A percentile compares a stretch with the other conserved stretches of the same genome.
Conservation (phyloP, 2,888 invertebrate genomes). For the Brachypalpus laphriformis region DNA sequence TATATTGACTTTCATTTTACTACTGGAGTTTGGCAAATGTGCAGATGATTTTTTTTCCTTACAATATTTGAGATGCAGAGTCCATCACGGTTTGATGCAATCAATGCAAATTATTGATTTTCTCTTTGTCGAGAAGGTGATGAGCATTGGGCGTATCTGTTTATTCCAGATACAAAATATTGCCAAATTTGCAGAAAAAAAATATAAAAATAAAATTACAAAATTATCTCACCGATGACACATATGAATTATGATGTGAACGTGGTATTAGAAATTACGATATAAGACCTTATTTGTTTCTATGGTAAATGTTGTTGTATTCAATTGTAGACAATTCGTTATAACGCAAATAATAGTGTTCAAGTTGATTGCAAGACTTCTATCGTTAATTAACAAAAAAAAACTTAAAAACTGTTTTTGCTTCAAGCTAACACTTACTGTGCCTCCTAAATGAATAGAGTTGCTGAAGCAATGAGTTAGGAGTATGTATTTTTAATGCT, state of each 20-base stretch:
- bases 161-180: slow-evolving; percentile 43
- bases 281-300: background rate
- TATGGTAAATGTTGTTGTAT: no score
- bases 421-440: background rate
- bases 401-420: background rate
- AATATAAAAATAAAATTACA: slow-evolving; percentile 4
- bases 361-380: background rate
- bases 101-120: slow-evolving; percentile 33
- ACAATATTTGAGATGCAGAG: background rate
- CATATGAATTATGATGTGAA: slow-evolving; percentile 21
- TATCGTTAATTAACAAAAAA: background rate
- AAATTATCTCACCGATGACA: background rate
- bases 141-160: slow-evolving; percentile 33
- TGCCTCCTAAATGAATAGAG: background rate
- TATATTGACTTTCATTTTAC: slow-evolving; percentile 58
- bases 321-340: background rate
- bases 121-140: background rate
- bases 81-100: slow-evolving; percentile 25
- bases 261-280: slow-evolving; percentile 12
- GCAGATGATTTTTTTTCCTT: slow-evolving; percentile 28
- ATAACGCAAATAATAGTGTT: background rate
- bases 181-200: slow-evolving; percentile 51
- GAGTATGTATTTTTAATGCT: slow-evolving; percentile 2
- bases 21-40: slow-evolving; percentile 42
- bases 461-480: background rate